Evolutionary conservation across 2,113 vertebrate genomes (phyloP).

Genomic region (Tor tambroides): DNA sequence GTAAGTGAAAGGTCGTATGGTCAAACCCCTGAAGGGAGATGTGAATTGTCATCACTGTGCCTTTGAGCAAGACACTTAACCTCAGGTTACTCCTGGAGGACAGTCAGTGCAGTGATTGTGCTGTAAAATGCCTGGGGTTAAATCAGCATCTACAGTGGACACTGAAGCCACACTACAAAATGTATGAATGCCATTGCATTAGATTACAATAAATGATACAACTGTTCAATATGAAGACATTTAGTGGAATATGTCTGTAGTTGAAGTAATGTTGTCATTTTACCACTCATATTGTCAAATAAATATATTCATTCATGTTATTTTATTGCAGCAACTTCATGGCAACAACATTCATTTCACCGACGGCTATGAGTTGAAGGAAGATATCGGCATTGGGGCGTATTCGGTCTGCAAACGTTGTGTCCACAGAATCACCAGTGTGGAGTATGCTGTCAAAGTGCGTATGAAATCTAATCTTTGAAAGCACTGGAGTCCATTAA

Average conservation of each 20-base stretch:
- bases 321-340: constrained; percentile 82
- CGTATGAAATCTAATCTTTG: constrained; percentile 38
- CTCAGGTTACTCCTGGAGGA: not conserved
- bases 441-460: constrained; percentile 96
- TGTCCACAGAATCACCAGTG: constrained; percentile 87
- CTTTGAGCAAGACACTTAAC: not conserved
- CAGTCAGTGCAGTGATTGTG: not conserved
- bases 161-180: not conserved
- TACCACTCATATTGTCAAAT: not conserved
- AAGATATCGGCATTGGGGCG: constrained; percentile 86
- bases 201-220: not conserved
- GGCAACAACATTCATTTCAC: constrained; percentile 88
- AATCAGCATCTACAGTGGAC: not conserved
- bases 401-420: constrained; percentile 88
- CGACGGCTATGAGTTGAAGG: constrained; percentile 91
- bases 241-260: not conserved
- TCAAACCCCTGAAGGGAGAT: no score
- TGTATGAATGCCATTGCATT: not conserved
- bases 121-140: not conserved
- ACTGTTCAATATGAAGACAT: not conserved
- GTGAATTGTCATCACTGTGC: not conserved
- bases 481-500: not conserved
- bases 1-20: no score
- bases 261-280: not conserved
- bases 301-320: not conserved